Conservation (phyloP, 2,113 vertebrate species). For the Mustelus asterias region DNA sequence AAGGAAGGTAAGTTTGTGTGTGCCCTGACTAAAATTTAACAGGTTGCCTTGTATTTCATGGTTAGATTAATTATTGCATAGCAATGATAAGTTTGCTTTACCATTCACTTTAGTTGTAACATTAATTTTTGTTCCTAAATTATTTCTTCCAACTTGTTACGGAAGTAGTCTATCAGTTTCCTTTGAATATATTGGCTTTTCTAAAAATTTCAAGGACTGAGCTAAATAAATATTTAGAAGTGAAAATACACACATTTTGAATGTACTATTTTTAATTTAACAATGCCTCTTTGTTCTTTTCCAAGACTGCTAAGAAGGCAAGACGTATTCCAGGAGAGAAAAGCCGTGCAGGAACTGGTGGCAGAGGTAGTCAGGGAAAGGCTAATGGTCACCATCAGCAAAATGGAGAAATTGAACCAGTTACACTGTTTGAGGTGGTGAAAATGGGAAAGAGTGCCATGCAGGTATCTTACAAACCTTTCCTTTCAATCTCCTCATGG, state of each 20-base stretch:
- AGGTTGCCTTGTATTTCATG: neutral
- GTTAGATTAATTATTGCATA: neutral
- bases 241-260: neutral
- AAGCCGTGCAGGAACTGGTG: conserved; percentile 56
- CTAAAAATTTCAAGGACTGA: neutral
- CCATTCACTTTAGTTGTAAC: neutral
- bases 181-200: neutral
- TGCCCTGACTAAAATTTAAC: neutral
- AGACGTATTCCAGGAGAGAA: conserved; percentile 66
- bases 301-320: conserved; percentile 31
- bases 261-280: neutral
- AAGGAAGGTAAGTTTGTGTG: neutral
- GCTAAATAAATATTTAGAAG: neutral
- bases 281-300: neutral
- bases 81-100: neutral
- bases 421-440: conserved; percentile 90
- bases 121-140: neutral
- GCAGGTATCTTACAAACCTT: conserved; percentile 60
- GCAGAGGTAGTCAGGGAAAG: conserved; percentile 63
- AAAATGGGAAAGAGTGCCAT: conserved; percentile 93
- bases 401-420: conserved; percentile 84
- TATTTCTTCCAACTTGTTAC: neutral
- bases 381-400: conserved; percentile 87
- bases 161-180: neutral
- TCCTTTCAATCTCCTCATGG: neutral